Evolutionary conservation across 2,888 invertebrate genomes (phyloP), one percentile per base, ranked within the genome.

Genomic region (Cosmia pyralina): DNA sequence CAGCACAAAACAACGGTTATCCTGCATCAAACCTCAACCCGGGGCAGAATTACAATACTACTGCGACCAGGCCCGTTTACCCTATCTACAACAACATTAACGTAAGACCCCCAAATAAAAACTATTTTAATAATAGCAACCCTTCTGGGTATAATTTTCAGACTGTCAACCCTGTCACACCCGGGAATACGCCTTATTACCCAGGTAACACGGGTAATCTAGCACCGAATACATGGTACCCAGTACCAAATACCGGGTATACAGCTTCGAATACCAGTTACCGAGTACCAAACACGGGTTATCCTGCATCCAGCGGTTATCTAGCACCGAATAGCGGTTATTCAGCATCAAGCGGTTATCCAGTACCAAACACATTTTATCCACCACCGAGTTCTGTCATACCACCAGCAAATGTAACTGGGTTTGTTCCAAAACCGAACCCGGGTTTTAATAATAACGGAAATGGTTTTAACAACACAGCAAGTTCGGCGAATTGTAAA

Each of bases 401-500:
- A 55, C 55, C 55, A 17, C 8, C 28, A 58, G 1, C 13, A 38
- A 38, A 59, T 15, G 15, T 38, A 59, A 38, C 59, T 4, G 59
- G 59, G 4, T 59, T 59, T n/a, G 38, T 38, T 15, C 59, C 59
- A 41, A 38, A 41, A n/a, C 59, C 59, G 5, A 41, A 15, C 15
- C 5, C 59, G 15, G 15, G n/a, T n/a, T 41, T 17, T 19, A 28
- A 44, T 41, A 22, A 34, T 5, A 50, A 8, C 22, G 11, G 34
- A 0, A 65, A 19, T 7, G 34, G 58, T 17, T 22, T n/a, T n/a
- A 66, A 57, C 13, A 67, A 44, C 5, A 74, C 76, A 0, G 17
- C 22, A 13, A 77, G 7, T 59, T 69, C 7, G 19, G 19, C 15
- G 0, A 34, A 52, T 22, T 75, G 77, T 13, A 77, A 46, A 69